A percentile compares a stretch with the other conserved stretches of the same genome.
Conservation (phyloP, 2,113 vertebrate species). For the Sinocyclocheilus rhinocerous region DNA sequence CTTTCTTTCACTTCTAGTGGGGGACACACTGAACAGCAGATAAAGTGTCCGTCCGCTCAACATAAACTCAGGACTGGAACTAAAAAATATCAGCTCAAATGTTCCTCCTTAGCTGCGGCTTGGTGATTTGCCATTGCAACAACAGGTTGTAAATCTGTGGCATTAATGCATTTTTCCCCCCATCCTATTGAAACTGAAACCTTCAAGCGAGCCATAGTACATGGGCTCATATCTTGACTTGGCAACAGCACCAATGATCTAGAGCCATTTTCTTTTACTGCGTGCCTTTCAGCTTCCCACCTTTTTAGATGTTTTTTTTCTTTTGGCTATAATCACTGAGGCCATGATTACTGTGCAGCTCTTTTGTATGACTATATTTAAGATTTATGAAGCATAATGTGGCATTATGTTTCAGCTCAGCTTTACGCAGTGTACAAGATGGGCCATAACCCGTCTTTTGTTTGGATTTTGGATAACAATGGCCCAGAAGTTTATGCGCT, state of each 20-base stretch:
- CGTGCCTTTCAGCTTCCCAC: constrained; percentile 27
- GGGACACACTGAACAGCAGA: constrained; percentile 43
- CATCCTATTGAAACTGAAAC: constrained; percentile 47
- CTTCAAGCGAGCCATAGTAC: constrained; percentile 30
- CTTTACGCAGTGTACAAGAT: background rate
- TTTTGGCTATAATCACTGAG: constrained; percentile 12
- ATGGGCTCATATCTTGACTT: constrained; percentile 34
- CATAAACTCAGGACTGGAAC: constrained; percentile 42
- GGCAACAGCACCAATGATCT: constrained; percentile 25
- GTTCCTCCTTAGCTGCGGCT: constrained; percentile 52
- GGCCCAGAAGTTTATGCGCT: background rate
- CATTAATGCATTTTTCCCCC: constrained; percentile 39
- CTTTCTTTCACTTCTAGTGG: constrained; percentile 56
- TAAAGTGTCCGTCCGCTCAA: constrained; percentile 47
- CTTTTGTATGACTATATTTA: constrained; percentile 21
- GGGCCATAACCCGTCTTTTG: background rate
- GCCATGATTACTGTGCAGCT: constrained; percentile 16
- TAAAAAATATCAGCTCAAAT: constrained; percentile 53
- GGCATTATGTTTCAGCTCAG: constrained; percentile 30
- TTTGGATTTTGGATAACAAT: background rate
- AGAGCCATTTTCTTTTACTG: background rate
- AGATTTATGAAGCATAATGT: constrained; percentile 21
- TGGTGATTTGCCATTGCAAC: constrained; percentile 37
- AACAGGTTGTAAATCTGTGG: constrained; percentile 57
- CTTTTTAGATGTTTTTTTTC: constrained; percentile 12